Evolutionary conservation across 2,797 vertebrate genomes (phyloP), one percentile per base, ranked within the genome.

Genomic region (Phaenicophaeus curvirostris): DNA sequence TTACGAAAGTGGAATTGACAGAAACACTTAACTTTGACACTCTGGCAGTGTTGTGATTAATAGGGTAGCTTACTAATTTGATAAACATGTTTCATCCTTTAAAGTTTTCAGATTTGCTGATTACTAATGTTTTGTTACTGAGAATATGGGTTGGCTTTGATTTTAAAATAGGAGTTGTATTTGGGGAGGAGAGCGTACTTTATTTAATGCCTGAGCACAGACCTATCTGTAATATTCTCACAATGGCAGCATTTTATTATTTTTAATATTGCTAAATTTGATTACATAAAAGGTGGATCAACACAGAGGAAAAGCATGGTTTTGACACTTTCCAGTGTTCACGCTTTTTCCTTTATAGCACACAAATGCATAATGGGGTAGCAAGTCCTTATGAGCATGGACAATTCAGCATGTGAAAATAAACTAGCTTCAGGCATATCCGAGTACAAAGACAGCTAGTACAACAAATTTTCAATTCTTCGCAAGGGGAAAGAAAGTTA

Each of bases 381-480:
- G 87, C 37, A 62, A 86, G 88, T 94, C 61, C 61, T 87, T 87
- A 71, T 51, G 37, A 91, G 71, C 9, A 1, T 65, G 90, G 90
- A 93, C 94, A 93, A 88, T 96, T 95, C 77, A 79, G 67, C 88
- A 68, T 90, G 87, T 93, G 90, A 94, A 82, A 90, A 77, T 94
- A 82, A 88, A 69, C 65, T 94, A 37, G 83, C 87, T 96, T 85
- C 71, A 78, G 94, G 92, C 95, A 16, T 33, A 57, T 94, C 66
- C 24, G 68, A 53, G 23, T 89, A 85, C 84, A 89, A 92, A 94
- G 87, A 76, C 92, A 89, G 46, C 63, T 84, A 72, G 48, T 95
- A 78, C 65, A 91, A 91, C 81, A 75, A 41, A 85, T 81, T 75
- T 55, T 69, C 74, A 85, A 19, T 93, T 94, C 90, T 94, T 90